These are phyloP conservation scores for Marmota flaviventris DNA, from an alignment of 2,113 vertebrate species.

Conservation along the genomic window DNA sequence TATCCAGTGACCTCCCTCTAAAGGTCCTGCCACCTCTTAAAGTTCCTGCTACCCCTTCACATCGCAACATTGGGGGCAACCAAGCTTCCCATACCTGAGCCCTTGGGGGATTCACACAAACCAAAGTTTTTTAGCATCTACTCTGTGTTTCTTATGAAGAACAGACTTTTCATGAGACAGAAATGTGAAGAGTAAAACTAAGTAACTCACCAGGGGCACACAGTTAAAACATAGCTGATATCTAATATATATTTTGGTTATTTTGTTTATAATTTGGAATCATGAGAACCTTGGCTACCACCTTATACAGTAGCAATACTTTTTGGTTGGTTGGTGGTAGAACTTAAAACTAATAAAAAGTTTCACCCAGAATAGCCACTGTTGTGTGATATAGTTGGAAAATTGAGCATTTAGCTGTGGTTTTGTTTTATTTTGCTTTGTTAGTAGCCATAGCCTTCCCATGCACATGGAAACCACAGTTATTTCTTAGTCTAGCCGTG, in stretches of 20 bases:
- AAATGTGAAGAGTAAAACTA: background rate
- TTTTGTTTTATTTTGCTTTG: background rate
- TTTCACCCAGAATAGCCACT: background rate
- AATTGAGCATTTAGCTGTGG: background rate
- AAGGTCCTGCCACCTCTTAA: background rate
- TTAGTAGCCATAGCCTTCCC: background rate
- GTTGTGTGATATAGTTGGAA: background rate
- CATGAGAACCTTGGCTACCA: background rate
- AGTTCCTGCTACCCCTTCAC: background rate
- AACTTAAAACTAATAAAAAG: background rate
- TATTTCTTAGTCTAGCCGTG: background rate
- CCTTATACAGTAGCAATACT: background rate
- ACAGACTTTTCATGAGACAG: background rate
- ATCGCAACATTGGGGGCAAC: background rate
- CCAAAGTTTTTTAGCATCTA: background rate
- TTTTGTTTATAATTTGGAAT: conserved; percentile 33
- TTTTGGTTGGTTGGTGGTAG: background rate
- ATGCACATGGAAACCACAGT: background rate
- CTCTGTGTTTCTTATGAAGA: background rate
- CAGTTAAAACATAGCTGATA: background rate
- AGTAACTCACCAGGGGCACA: background rate
- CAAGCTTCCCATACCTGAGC: background rate
- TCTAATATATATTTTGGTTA: background rate
- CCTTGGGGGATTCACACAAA: background rate
- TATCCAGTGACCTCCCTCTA: background rate